Percentiles rank a stretch among this genome's conserved stretches.
phyloP scores from a whole-genome alignment of 2,888 invertebrate genomes.

The Saturnia pavonia region DNA sequence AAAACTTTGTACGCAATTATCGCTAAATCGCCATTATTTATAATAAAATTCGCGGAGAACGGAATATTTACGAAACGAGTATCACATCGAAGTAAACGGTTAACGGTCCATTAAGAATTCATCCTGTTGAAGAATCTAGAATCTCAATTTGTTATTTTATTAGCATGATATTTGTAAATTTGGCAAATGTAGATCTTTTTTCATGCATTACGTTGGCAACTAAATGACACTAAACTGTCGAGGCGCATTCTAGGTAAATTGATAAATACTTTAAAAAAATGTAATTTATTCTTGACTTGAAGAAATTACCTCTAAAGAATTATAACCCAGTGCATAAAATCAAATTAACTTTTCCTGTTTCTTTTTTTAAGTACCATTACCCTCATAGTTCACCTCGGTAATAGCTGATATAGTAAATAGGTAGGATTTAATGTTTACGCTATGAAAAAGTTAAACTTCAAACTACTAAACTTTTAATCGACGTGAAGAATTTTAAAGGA shows the following conservation, averaged over 20 bases:
- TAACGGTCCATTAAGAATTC: background rate
- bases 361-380: too few relatives aligned
- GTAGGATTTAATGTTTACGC: too few relatives aligned
- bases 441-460: too few relatives aligned
- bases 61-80: background rate
- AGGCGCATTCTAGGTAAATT: background rate
- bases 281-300: background rate
- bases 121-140: background rate
- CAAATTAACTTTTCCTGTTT: too few relatives aligned
- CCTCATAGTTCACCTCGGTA: too few relatives aligned
- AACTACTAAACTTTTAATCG: too few relatives aligned
- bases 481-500: too few relatives aligned
- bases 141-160: constrained; percentile 6
- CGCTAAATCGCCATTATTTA: background rate
- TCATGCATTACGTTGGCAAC: background rate
- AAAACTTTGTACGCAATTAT: background rate
- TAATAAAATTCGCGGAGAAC: background rate
- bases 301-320: background rate
- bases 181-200: constrained; percentile 7
- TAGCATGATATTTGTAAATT: background rate
- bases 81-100: background rate
- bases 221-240: background rate
- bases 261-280: background rate
- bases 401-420: too few relatives aligned
- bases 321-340: background rate